Evolutionary conservation across 2,888 invertebrate genomes (phyloP).

Genomic region (Lasioglossum pauxillum): DNA sequence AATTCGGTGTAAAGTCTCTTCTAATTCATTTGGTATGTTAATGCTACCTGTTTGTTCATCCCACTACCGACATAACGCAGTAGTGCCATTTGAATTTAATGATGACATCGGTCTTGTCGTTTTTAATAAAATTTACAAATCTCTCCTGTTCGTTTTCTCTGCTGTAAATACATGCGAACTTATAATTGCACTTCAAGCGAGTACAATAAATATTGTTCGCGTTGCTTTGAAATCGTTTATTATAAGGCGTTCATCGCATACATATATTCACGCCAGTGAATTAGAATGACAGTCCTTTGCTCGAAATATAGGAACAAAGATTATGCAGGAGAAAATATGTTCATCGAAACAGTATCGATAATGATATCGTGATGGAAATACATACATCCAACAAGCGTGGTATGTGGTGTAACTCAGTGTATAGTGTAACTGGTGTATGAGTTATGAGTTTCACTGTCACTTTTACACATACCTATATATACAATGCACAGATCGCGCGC

Average conservation of each 20-base stretch:
- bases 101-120: not conserved
- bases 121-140: not conserved
- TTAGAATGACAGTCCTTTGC: not conserved
- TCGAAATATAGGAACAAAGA: conserved; percentile 1
- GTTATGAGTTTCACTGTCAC: conserved; percentile 12
- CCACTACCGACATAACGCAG: not conserved
- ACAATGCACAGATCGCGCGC: not conserved
- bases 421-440: not conserved
- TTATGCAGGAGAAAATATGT: not conserved
- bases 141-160: not conserved
- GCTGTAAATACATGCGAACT: not conserved
- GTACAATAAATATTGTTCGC: not conserved
- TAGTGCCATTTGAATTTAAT: not conserved
- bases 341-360: conserved; percentile 15
- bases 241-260: conserved; percentile 15
- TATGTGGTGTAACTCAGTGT: not conserved
- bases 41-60: not conserved
- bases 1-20: not conserved
- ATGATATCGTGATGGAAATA: not conserved
- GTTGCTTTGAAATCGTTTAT: conserved; percentile 15
- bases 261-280: conserved; percentile 6
- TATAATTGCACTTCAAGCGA: conserved; percentile 6
- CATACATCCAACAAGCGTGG: conserved; percentile 14
- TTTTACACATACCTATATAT: not conserved
- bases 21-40: not conserved